phyloP scores from a whole-genome alignment of 2,888 invertebrate genomes.

The Subacronicta megacephala region DNA sequence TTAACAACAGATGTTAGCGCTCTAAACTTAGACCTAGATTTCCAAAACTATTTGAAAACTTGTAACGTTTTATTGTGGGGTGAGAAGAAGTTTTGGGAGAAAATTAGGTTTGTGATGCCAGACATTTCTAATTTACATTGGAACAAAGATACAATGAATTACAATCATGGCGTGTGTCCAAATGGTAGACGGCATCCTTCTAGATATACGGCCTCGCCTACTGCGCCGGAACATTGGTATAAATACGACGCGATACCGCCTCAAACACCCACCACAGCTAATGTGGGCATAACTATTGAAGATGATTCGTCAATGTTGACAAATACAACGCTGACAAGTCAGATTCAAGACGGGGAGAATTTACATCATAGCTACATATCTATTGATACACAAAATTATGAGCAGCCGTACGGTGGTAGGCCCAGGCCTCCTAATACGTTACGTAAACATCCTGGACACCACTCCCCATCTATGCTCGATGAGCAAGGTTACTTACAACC shows the following conservation, averaged over 20 bases:
- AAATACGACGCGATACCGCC: conserved; percentile 91
- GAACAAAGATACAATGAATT: conserved; percentile 89
- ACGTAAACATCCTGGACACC: conserved; percentile 82
- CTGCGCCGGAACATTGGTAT: conserved; percentile 92
- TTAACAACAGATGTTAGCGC: conserved; percentile 92
- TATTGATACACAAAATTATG: conserved; percentile 90
- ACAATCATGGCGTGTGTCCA: conserved; percentile 87
- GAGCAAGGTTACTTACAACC: conserved; percentile 89
- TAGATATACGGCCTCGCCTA: conserved; percentile 93
- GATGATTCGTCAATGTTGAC: conserved; percentile 90
- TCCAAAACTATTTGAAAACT: conserved; percentile 92
- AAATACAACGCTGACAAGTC: conserved; percentile 90
- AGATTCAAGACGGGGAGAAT: conserved; percentile 91
- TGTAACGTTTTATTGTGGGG: conserved; percentile 94
- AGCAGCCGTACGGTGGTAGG: conserved; percentile 84
- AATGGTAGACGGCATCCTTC: conserved; percentile 90
- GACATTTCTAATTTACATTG: conserved; percentile 91
- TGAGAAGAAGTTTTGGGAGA: conserved; percentile 97
- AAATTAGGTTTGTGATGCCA: conserved; percentile 95
- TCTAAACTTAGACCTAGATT: conserved; percentile 93
- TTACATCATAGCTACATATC: conserved; percentile 92
- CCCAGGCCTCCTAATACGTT: conserved; percentile 84
- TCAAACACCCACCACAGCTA: conserved; percentile 87
- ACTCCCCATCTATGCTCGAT: conserved; percentile 84
- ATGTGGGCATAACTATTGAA: conserved; percentile 87